Base-by-base conservation (phyloP, 2,113 vertebrate genomes). In the Rhagologus leucostigma region DNA sequence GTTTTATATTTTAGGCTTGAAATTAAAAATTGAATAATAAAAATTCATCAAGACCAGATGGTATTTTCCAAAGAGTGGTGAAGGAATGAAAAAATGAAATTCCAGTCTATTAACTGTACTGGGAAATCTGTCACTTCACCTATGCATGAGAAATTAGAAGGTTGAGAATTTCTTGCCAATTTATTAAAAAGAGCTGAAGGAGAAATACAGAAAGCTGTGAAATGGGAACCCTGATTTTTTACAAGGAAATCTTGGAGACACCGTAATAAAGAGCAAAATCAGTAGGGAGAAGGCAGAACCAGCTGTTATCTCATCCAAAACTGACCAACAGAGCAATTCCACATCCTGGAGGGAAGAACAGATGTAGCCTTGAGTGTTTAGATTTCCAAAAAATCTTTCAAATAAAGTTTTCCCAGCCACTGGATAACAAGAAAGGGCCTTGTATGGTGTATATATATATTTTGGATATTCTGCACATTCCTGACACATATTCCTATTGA, bases 1-100 rank as follows among this genome's bases (percentile, higher is more conserved):
- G 68, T 2, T 92, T 91, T 91, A 81, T 92, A 94, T 95, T 95
- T 96, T 77, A 92, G 73, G 47, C 80, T 84, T 65, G 68, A 96
- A 96, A 96, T 94, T 96, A 89, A 89, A 90, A 96, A 81, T 41
- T 74, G 46, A 89, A 89, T 96, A 92, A 81, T 92, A 89, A 95
- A 96, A 94, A 89, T 65, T 92, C 91, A 89, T 94, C 77, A 80
- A 68, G 91, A 94, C 68, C 93, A 95, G 93, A 91, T 87, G 91
- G 60, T 91, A 64, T 94, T 96, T 95, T 96, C 84, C 80, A 69
- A 95, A 92, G 79, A 88, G 49, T 57, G 19, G 49, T 1, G 0
- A 86, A 77, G 46, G 68, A 84, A 80, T 62, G 39, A 88, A 68
- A 90, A 89, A 91, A 41, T 57, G 50, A 89, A 89, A 96, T 94